Conservation (phyloP, 2,888 invertebrate genomes). For the Lasioglossum villosulum region DNA sequence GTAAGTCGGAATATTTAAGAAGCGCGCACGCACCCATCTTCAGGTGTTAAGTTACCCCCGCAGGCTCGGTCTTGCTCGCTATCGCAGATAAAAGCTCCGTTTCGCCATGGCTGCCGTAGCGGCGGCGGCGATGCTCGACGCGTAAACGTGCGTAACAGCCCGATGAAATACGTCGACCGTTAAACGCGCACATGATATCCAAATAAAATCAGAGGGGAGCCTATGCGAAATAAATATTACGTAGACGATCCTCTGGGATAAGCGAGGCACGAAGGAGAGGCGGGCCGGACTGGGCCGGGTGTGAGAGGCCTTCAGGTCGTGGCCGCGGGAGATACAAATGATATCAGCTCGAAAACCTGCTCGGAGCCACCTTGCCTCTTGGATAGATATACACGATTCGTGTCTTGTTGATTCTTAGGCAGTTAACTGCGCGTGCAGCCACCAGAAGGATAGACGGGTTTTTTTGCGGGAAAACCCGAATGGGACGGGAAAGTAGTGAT, state of each 20-base stretch:
- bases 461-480: slow-evolving; percentile 30
- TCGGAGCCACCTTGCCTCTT: slow-evolving; percentile 65
- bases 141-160: slow-evolving; percentile 68
- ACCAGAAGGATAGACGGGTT: slow-evolving; percentile 3
- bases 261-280: slow-evolving; percentile 56
- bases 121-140: slow-evolving; percentile 37
- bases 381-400: slow-evolving; percentile 56
- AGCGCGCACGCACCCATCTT: slow-evolving; percentile 44
- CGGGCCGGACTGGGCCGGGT: slow-evolving; percentile 41
- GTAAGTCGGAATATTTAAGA: slow-evolving; percentile 41
- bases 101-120: slow-evolving; percentile 43
- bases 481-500: slow-evolving; percentile 43
- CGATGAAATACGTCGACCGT: slow-evolving; percentile 68
- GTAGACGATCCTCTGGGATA: slow-evolving; percentile 69
- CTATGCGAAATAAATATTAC: slow-evolving; percentile 73
- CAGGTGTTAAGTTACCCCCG: slow-evolving; percentile 77
- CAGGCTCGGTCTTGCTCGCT: slow-evolving; percentile 47
- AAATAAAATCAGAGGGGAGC: slow-evolving; percentile 71
- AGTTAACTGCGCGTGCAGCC: slow-evolving; percentile 26
- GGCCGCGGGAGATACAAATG: slow-evolving; percentile 71
- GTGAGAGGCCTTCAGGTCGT: slow-evolving; percentile 63
- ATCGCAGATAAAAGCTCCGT: slow-evolving; percentile 63
- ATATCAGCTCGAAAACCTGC: slow-evolving; percentile 74
- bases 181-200: slow-evolving; percentile 67
- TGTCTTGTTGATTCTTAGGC: slow-evolving; percentile 40